Conservation (phyloP, 1,140 invertebrate species). For the Muscidifurax raptorellus region DNA sequence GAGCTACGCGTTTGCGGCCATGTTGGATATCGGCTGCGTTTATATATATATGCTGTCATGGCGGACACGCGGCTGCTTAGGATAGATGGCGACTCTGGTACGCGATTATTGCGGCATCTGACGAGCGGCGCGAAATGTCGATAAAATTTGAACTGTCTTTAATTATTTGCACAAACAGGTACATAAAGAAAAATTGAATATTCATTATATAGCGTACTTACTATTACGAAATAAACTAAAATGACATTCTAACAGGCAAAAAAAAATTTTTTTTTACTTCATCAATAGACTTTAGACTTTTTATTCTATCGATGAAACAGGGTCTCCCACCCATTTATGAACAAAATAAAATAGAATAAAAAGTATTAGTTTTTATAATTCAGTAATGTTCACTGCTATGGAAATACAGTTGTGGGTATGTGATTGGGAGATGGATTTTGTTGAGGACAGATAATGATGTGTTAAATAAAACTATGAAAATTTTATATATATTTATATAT, state of each 20-base stretch:
- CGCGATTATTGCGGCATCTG: not conserved
- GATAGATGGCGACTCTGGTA: not conserved
- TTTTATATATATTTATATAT: conserved; percentile 51
- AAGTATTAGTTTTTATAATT: too few species aligned
- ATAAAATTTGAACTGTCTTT: too few species aligned
- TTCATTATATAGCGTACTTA: too few species aligned
- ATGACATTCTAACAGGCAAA: too few species aligned
- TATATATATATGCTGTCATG: not conserved
- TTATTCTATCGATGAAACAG: too few species aligned
- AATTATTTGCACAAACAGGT: too few species aligned
- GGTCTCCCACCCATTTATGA: too few species aligned
- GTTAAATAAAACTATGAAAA: conserved; percentile 49
- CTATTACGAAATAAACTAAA: too few species aligned
- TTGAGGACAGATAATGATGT: conserved; percentile 13
- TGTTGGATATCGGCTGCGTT: not conserved
- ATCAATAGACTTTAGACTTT: too few species aligned
- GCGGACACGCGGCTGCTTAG: not conserved
- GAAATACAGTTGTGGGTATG: not conserved
- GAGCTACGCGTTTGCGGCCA: conserved; percentile 34
- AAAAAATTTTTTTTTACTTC: too few species aligned
- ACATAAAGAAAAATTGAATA: too few species aligned
- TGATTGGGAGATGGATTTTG: not conserved
- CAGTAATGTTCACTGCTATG: not conserved
- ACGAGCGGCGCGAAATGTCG: not conserved
- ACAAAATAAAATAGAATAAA: conserved; percentile 72